Base-by-base conservation (phyloP, 35 echinoderm and acorn worm genomes). In the Eucidaris tribuloides region DNA sequence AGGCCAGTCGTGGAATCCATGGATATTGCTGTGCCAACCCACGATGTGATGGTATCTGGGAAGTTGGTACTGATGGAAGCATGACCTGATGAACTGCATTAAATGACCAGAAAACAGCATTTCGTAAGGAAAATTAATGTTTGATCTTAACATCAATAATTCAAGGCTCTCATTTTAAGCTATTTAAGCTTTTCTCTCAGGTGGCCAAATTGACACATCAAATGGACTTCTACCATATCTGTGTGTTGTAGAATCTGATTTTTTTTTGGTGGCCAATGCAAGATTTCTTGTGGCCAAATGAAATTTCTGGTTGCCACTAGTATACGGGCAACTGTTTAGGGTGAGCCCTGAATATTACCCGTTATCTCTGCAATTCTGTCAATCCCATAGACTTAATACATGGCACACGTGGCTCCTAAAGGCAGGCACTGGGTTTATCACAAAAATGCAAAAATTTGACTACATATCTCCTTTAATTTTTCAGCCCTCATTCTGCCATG, bases 31-130 rank as follows among this genome's bases (percentile, higher is more conserved):
- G 86, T 93, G 37, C 57, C 82, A 4, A 93, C 72, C 90, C 90
- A 93, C 20, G 90, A 93, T 2, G 96, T 99, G 44, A 99, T 99
- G 6, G 96, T 99, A 82, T 99, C 96, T 0, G 96, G 96, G 14
- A 92, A 83, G 7, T 14, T 79, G 42, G 86, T 84, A 18, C 52
- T 35, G 58, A 93, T 65, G 18, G 80, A 81, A 62, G 79, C 71
- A 3, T 7, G 49, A 30, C 91, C 91, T 58, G 82, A 54, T 9
- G 37, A 46, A 32, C 91, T 93, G 48, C 48, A 52, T 52, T 52
- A 11, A 9, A 11, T 52, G 9, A 52, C n/a, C n/a, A 11, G 9
- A 52, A 9, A 52, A 9, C 48, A 52, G 9, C 9, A 9, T 52
- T 11, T 9, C 9, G 48, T 9, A 11, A 11, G 48, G 48, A 52